These are phyloP conservation scores for Anthopleura xanthogrammica DNA, from an alignment of 92 coral and sea anemone species.

Conservation along the genomic window DNA sequence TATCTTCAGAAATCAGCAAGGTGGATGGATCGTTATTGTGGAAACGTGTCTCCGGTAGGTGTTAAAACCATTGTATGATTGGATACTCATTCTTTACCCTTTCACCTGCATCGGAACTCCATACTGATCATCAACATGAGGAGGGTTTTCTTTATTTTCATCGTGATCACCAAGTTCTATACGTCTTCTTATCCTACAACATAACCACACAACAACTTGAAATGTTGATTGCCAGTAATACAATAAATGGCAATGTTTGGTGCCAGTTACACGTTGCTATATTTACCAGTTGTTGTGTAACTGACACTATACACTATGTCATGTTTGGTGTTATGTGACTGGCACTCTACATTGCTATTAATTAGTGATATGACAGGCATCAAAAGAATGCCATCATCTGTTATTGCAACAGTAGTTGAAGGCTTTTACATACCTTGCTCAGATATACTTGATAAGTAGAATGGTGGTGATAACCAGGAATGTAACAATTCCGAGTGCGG, in stretches of 20 bases:
- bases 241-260: too few species aligned
- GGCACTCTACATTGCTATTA: too few species aligned
- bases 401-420: not conserved
- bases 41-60: slow-evolving; percentile 12
- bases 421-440: not conserved
- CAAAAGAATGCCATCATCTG: too few species aligned
- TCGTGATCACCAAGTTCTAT: not conserved
- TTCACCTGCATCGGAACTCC: not conserved
- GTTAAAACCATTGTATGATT: not conserved
- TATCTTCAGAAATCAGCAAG: slow-evolving; percentile 1
- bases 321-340: too few species aligned
- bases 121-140: not conserved
- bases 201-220: too few species aligned
- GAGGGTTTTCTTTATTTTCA: not conserved
- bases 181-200: not conserved
- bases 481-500: not conserved
- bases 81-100: slow-evolving; percentile 5
- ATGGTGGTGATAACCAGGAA: not conserved
- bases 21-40: slow-evolving; percentile 2
- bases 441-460: not conserved
- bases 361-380: too few species aligned
- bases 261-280: too few species aligned
- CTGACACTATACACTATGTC: too few species aligned
- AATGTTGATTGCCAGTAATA: too few species aligned
- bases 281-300: too few species aligned